Evolutionary conservation across 37 sponge, comb jelly and placozoan genomes (phyloP), one percentile per base, ranked within the genome.

Genomic region (Ianthella basta): DNA sequence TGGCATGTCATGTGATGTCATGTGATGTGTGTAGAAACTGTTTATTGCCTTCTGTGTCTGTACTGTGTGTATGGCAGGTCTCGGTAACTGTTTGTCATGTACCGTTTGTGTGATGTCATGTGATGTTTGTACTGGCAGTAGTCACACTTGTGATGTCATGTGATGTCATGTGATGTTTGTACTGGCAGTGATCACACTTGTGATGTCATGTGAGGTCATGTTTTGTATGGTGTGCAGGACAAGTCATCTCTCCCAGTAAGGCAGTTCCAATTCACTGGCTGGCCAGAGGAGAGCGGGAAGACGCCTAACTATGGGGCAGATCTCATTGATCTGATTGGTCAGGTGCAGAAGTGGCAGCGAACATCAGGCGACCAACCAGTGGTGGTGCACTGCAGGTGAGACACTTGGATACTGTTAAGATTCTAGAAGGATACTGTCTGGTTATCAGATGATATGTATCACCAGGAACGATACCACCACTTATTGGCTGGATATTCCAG

Each of bases 181-280:
- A n/a, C n/a, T n/a, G n/a, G n/a, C n/a, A n/a, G n/a, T n/a, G n/a
- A n/a, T n/a, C n/a, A n/a, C n/a, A n/a, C n/a, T n/a, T n/a, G n/a
- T n/a, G n/a, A 40, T 79, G 56, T 36, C 2, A 33, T 33, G 16
- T 32, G 38, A 34, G 61, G n/a, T 20, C 24, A 54, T 33, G 55
- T 14, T 5, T 2, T 35, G 10, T 84, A 5, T 15, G 4, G 75
- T 73, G 8, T 80, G 84, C 82, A 87, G 87, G 91, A 89, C 33
- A 89, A 91, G 34, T 84, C 86, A 18, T 86, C 85, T 50, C 77
- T 85, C n/a, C 86, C 87, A 32, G 85, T 97, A 68, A 88, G 84
- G 65, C 98, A 97, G 61, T 97, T 91, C 87, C 98, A 97, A 69
- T 97, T 79, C 85, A 89, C 82, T 18, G 86, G 87, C 20, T 97